Evolutionary conservation across 2,888 invertebrate genomes (phyloP).

Genomic region (Kuschelorhynchus macadamiae): DNA sequence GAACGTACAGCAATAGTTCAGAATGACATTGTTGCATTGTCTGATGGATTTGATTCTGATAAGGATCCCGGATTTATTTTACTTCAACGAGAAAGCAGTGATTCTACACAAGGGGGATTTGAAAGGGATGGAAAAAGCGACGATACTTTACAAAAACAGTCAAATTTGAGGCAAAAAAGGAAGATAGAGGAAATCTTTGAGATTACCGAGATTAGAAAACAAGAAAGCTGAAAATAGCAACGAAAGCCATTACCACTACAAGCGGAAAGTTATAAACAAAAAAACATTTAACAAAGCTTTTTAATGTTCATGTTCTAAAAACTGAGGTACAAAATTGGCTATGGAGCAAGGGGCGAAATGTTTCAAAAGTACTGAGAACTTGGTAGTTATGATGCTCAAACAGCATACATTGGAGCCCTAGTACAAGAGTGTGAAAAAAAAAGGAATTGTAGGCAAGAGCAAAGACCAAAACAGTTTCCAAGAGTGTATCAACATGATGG

Average conservation of each 20-base stretch:
- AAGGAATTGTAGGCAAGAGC: constrained; percentile 23
- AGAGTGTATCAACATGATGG: constrained; percentile 26
- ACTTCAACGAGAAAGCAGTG: constrained; percentile 25
- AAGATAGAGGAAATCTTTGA: constrained; percentile 21
- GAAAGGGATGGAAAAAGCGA: constrained; percentile 16
- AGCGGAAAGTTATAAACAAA: constrained; percentile 17
- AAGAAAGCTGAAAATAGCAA: constrained; percentile 23
- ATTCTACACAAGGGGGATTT: constrained; percentile 29
- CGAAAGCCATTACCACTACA: constrained; percentile 36
- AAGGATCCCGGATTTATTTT: constrained; percentile 38
- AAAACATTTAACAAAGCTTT: constrained; percentile 32
- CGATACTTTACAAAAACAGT: constrained; percentile 9
- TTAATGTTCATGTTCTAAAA: constrained; percentile 34
- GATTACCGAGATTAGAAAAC: no score
- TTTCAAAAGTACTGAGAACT: constrained; percentile 35
- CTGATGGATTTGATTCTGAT: constrained; percentile 18
- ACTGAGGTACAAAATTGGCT: constrained; percentile 24
- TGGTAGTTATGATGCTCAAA: constrained; percentile 36
- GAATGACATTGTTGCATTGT: no score
- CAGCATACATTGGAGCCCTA: constrained; percentile 31
- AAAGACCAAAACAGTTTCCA: constrained; percentile 29
- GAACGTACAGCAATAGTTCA: no score
- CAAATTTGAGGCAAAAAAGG: constrained; percentile 30
- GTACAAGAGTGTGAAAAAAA: constrained; percentile 34
- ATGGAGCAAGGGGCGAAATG: background rate